Conservation (phyloP, 1,140 invertebrate species). For the Tetramorium simillimum region DNA sequence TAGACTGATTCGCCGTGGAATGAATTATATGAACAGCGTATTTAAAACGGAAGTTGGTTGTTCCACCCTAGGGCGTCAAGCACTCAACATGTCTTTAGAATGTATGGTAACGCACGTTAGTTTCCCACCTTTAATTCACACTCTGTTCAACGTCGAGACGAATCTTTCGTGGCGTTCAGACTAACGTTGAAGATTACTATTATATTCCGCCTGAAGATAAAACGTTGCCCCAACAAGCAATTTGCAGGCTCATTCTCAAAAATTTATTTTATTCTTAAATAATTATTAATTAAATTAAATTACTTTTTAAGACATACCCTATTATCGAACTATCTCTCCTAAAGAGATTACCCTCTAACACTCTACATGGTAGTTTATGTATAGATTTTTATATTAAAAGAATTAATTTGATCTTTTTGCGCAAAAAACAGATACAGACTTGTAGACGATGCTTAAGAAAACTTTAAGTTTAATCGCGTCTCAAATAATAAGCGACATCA, state of each 20-base stretch:
- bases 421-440: background rate
- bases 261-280: background rate
- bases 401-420: background rate
- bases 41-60: slow-evolving; percentile 26
- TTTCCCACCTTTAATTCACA: slow-evolving; percentile 13
- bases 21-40: background rate
- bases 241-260: slow-evolving; percentile 26
- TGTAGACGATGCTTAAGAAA: background rate
- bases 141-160: background rate
- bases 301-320: background rate
- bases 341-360: background rate
- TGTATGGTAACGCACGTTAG: background rate
- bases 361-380: background rate
- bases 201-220: background rate
- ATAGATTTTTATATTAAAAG: slow-evolving; percentile 5
- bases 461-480: slow-evolving; percentile 40
- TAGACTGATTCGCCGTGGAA: too few species aligned
- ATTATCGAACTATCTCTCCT: background rate
- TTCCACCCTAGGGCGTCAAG: slow-evolving; percentile 8
- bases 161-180: background rate
- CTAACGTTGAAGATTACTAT: slow-evolving; percentile 45
- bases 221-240: slow-evolving; percentile 6
- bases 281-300: background rate
- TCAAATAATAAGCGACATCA: slow-evolving; percentile 42
- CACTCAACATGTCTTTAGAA: background rate